Conservation (phyloP, 1,140 invertebrate species). For the Scylla paramamosain region DNA sequence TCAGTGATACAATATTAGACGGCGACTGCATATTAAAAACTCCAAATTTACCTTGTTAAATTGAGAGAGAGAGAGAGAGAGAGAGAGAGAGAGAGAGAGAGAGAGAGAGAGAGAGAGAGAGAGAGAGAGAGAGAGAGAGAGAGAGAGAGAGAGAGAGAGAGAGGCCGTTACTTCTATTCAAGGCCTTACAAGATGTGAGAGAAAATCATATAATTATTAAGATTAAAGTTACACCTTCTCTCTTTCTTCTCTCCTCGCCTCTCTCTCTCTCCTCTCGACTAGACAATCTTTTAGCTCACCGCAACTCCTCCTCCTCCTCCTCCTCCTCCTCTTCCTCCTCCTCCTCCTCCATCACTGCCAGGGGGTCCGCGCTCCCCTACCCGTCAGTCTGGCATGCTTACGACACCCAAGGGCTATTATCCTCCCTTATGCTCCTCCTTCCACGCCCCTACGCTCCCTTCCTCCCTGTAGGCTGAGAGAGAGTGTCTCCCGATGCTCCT, state of each 20-base stretch:
- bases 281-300: background rate
- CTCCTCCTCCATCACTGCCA: background rate
- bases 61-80: too few relatives aligned
- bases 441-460: background rate
- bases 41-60: too few relatives aligned
- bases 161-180: too few relatives aligned
- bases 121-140: too few relatives aligned
- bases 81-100: too few relatives aligned
- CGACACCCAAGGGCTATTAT: conserved; percentile 10
- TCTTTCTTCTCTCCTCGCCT: background rate
- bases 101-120: too few relatives aligned
- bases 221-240: too few relatives aligned
- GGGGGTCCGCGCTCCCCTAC: background rate
- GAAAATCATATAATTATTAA: too few relatives aligned
- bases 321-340: background rate
- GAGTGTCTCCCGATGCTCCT: background rate
- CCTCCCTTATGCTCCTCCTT: background rate
- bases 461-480: background rate
- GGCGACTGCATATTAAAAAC: too few relatives aligned
- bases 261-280: background rate
- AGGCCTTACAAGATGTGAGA: too few relatives aligned
- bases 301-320: conserved; percentile 15
- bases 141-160: too few relatives aligned
- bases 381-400: background rate
- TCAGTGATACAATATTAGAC: too few relatives aligned